Conservation (phyloP, 2,888 invertebrate genomes). For the Leptinotarsa juncta region DNA sequence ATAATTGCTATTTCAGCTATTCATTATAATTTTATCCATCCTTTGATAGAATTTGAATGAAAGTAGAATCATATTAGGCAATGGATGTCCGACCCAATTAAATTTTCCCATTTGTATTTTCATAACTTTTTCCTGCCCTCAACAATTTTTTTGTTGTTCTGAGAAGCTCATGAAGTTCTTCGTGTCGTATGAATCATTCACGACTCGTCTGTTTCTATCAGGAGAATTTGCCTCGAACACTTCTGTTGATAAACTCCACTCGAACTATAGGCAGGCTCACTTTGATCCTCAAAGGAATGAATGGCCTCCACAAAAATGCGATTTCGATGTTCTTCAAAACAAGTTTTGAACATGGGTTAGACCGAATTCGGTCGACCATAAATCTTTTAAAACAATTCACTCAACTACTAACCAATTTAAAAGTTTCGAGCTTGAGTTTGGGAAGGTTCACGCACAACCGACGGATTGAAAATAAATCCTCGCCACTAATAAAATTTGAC, state of each 20-base stretch:
- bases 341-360: conserved; percentile 32
- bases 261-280: not conserved
- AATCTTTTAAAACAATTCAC: conserved; percentile 37
- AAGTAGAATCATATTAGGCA: no score
- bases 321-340: conserved; percentile 31
- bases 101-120: no score
- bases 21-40: no score
- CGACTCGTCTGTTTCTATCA: not conserved
- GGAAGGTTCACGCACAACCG: conserved; percentile 9
- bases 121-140: no score
- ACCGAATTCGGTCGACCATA: conserved; percentile 29
- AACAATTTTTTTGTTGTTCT: no score
- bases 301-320: conserved; percentile 30
- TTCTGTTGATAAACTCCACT: not conserved
- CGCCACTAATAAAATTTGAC: conserved; percentile 19
- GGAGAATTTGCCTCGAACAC: not conserved
- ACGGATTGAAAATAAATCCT: conserved; percentile 18
- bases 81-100: no score
- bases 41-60: no score
- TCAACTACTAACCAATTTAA: conserved; percentile 32
- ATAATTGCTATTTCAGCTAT: no score
- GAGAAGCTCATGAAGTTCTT: no score
- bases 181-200: not conserved
- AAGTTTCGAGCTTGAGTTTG: conserved; percentile 27
- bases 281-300: conserved; percentile 19